Base-by-base conservation (phyloP, 2,797 vertebrate species). In the Etheostoma perlongum region DNA sequence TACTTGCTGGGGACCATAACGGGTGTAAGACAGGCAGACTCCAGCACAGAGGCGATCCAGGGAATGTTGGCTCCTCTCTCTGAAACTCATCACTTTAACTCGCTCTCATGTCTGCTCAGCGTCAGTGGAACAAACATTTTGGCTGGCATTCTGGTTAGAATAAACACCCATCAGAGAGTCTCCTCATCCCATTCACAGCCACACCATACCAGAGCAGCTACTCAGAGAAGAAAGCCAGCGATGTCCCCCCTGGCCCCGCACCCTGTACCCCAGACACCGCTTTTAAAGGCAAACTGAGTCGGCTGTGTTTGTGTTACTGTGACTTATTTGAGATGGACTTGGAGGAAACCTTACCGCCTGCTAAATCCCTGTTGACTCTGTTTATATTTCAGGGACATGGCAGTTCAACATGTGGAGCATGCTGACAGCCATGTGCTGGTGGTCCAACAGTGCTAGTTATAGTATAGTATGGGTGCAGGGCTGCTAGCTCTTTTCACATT, bases 51-150 rank as follows among this genome's bases (percentile, higher is more conserved):
- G 52, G 46, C 63, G 14, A 27, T 79, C 69, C 66, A 9, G 23
- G 30, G 59, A 80, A 53, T 67, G 73, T 65, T 78, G 70, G 65
- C 68, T 12, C 49, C 46, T 23, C n/a, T 72, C 48, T 25, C 1
- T 53, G 7, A 62, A 47, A 51, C 12, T 15, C 68, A 49, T 12
- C 54, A 54, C 62, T 65, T 49, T 49, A 57, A 52, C 63, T 75
- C 7, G 54, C 68, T 73, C 53, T 70, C 6, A 14, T 51, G 52
- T 82, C 89, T 92, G 91, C 73, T 86, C 27, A 79, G 62, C 48
- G 61, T 90, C 78, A 76, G 33, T 40, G 14, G 7, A 72, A 73
- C 85, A 89, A 92, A 90, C 78, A 86, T 72, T 88, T 67, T 79
- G 75, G 54, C 53, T 81, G 51, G 52, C 25, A 52, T 74, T 60